Conservation (phyloP, 1,140 invertebrate species). For the Leptinotarsa lineolata region DNA sequence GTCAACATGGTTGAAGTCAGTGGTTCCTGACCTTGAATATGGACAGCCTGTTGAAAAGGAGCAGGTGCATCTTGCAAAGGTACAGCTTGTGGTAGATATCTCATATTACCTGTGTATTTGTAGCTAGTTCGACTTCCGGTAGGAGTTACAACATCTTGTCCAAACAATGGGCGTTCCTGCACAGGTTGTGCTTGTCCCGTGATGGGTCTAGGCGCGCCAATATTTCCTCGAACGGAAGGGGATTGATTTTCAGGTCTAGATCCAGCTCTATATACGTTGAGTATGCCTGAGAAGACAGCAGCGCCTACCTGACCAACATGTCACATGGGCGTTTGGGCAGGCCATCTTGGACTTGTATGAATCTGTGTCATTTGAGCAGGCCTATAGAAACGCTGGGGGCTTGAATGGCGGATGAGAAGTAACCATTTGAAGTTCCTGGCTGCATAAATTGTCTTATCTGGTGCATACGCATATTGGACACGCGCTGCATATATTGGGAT, state of each 20-base stretch:
- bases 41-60: no score
- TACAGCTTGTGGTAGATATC: no score
- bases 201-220: constrained; percentile 79
- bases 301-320: constrained; percentile 72
- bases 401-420: constrained; percentile 90
- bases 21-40: no score
- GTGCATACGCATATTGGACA: constrained; percentile 94
- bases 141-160: constrained; percentile 68
- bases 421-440: constrained; percentile 76
- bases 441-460: constrained; percentile 91
- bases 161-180: constrained; percentile 61
- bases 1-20: no score
- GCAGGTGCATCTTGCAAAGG: no score
- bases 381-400: constrained; percentile 85
- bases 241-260: constrained; percentile 62
- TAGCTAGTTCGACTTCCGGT: no score
- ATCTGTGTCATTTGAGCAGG: constrained; percentile 84
- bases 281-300: constrained; percentile 70
- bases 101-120: no score
- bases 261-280: constrained; percentile 62
- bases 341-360: constrained; percentile 86
- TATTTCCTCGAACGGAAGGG: constrained; percentile 71
- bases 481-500: constrained; percentile 96
- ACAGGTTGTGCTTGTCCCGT: constrained; percentile 71
- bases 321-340: constrained; percentile 73